A percentile compares a stretch with the other conserved stretches of the same genome.
phyloP scores from a whole-genome alignment of 2,797 vertebrate genomes.

The Antennarius maculatus region DNA sequence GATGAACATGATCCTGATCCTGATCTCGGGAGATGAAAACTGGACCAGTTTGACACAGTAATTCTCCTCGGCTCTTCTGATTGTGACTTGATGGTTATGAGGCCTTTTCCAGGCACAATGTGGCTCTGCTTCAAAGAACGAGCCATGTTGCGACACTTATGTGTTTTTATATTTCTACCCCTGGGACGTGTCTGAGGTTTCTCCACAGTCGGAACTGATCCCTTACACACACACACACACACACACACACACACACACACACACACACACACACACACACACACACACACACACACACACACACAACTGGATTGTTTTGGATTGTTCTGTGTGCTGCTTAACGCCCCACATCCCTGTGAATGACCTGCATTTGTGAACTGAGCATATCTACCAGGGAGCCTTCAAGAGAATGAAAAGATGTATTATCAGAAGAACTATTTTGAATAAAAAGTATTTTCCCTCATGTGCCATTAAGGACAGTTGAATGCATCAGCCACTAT shows the following conservation, averaged over 20 bases:
- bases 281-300: background rate
- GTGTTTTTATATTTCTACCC: slow-evolving; percentile 36
- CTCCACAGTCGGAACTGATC: too few species aligned
- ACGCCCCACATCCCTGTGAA: slow-evolving; percentile 14
- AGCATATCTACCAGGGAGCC: slow-evolving; percentile 17
- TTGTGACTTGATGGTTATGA: background rate
- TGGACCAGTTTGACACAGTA: background rate
- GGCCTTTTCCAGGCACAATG: background rate
- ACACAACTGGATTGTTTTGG: slow-evolving; percentile 29
- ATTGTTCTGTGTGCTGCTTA: slow-evolving; percentile 21
- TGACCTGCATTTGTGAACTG: slow-evolving; percentile 8
- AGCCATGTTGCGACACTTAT: slow-evolving; percentile 5
- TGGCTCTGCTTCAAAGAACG: slow-evolving; percentile 16
- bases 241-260: slow-evolving; percentile 24
- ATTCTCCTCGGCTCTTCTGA: background rate
- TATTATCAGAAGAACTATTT: slow-evolving; percentile 51
- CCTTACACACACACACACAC: background rate
- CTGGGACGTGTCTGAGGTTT: slow-evolving; percentile 11
- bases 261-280: slow-evolving; percentile 12
- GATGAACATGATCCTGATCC: slow-evolving; percentile 14
- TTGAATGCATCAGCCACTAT: slow-evolving; percentile 8
- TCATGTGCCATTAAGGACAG: slow-evolving; percentile 25
- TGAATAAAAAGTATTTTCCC: slow-evolving; percentile 46
- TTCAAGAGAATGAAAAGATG: slow-evolving; percentile 6
- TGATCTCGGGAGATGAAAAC: slow-evolving; percentile 3